phyloP scores from a whole-genome alignment of 2,113 vertebrate genomes.

The Ploceus nigricollis region DNA sequence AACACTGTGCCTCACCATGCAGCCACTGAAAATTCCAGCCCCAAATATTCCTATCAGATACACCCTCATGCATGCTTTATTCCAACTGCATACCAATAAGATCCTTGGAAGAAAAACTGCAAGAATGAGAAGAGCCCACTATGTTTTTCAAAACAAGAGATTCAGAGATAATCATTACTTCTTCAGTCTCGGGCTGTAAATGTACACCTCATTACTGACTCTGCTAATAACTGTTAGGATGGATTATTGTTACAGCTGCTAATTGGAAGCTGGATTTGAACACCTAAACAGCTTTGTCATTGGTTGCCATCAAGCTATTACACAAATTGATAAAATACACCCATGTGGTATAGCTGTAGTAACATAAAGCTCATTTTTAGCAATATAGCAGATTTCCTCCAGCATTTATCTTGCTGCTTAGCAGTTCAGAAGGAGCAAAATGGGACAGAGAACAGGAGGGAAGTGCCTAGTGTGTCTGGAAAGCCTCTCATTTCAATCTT shows the following conservation, averaged over 20 bases:
- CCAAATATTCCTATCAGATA: not conserved
- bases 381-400: not conserved
- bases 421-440: not conserved
- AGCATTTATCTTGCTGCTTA: not conserved
- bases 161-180: not conserved
- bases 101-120: not conserved
- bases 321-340: not conserved
- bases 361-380: not conserved
- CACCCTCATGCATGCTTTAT: not conserved
- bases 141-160: not conserved
- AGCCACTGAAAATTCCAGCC: not conserved
- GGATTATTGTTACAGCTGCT: not conserved
- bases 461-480: not conserved
- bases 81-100: not conserved
- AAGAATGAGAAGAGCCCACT: not conserved
- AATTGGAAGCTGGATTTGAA: not conserved
- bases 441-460: not conserved
- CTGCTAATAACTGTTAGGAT: not conserved
- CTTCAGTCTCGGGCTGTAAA: not conserved
- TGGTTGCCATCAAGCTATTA: not conserved
- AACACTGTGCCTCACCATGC: not conserved
- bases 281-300: not conserved
- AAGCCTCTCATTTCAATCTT: conserved; percentile 31
- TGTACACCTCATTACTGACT: not conserved
- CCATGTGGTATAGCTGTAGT: not conserved